phyloP scores from a whole-genome alignment of 1,140 invertebrate species.

The Cyclina sinensis region DNA sequence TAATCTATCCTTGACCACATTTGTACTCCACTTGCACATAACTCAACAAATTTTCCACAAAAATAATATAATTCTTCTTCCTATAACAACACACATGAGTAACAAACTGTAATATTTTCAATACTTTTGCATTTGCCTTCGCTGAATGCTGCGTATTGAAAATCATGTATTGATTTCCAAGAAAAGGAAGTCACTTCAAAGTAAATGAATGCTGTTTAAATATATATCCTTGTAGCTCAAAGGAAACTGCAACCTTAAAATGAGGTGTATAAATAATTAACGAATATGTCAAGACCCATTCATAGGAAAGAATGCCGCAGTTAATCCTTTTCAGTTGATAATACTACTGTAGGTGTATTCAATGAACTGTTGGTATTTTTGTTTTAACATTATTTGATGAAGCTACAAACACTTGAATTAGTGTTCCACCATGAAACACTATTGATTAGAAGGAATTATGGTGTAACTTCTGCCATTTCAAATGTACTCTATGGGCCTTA shows the following conservation, averaged over 20 bases:
- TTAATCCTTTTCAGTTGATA: too few relatives aligned
- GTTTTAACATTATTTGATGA: neutral
- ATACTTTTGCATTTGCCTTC: neutral
- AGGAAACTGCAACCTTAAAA: too few relatives aligned
- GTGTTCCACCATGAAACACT: neutral
- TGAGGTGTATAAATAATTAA: neutral
- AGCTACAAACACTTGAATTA: neutral
- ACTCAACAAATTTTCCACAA: neutral
- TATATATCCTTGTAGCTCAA: too few relatives aligned
- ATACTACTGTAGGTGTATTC: neutral
- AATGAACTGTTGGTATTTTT: neutral
- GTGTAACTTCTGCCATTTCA: neutral
- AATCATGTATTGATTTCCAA: neutral
- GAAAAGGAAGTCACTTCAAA: neutral
- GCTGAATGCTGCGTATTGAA: neutral
- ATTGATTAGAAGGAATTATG: neutral
- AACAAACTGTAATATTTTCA: too few relatives aligned
- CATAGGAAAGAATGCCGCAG: neutral
- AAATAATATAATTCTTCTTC: conserved; percentile 7
- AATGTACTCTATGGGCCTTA: neutral
- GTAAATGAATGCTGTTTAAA: neutral
- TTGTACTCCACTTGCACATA: neutral
- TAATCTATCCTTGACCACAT: neutral
- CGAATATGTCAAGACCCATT: neutral
- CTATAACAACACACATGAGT: too few relatives aligned